These are phyloP conservation scores for Chrysotoxum bicinctum DNA, from an alignment of 2,888 invertebrate genomes.

Conservation along the genomic window DNA sequence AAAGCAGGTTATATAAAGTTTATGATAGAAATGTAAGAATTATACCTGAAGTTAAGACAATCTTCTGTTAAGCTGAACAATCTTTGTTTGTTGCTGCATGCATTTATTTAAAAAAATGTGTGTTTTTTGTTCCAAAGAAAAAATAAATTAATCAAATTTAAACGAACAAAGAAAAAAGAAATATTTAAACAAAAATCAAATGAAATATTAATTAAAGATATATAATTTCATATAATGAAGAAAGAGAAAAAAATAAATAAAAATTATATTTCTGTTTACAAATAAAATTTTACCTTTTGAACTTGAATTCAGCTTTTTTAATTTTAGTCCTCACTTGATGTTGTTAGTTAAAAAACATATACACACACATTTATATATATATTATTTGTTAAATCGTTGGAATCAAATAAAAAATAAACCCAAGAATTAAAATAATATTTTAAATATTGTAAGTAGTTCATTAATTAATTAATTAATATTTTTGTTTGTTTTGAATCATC, in stretches of 20 bases:
- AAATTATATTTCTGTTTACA: constrained; percentile 28
- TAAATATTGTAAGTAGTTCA: not conserved
- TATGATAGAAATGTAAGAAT: constrained; percentile 27
- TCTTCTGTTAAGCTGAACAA: constrained; percentile 91
- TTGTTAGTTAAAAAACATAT: constrained; percentile 57
- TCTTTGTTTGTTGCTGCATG: constrained; percentile 92
- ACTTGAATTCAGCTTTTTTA: constrained; percentile 70
- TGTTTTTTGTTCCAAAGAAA: constrained; percentile 16
- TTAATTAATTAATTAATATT: not conserved
- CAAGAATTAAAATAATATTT: constrained; percentile 1
- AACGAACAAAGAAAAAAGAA: constrained; percentile 36
- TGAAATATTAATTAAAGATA: not conserved
- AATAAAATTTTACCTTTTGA: constrained; percentile 71
- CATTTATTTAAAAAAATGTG: constrained; percentile 77
- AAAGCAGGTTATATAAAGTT: constrained; percentile 12
- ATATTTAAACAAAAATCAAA: not conserved
- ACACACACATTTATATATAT: constrained; percentile 44
- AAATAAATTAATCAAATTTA: constrained; percentile 21
- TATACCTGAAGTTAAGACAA: constrained; percentile 88
- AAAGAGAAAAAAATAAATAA: constrained; percentile 40
- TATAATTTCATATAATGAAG: not conserved
- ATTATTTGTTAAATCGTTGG: constrained; percentile 54
- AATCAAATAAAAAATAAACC: constrained; percentile 14
- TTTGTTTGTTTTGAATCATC: not conserved
- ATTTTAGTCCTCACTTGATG: constrained; percentile 69